phyloP scores from a whole-genome alignment of 2,888 invertebrate species.

The Heliconius charithonia region DNA sequence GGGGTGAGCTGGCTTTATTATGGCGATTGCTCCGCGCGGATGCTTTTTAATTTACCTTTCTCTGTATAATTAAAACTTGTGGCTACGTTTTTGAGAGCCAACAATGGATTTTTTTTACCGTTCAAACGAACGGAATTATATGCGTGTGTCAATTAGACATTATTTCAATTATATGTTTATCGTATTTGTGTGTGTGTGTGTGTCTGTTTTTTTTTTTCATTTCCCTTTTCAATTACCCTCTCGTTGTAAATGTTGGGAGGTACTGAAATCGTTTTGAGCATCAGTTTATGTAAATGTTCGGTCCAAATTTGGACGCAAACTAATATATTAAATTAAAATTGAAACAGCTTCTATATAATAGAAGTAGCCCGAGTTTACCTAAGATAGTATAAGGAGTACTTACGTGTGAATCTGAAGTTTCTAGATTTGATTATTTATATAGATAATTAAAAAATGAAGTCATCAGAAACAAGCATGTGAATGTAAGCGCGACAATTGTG shows the following conservation, averaged over 20 bases:
- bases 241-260: neutral
- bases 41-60: slow-evolving; percentile 80
- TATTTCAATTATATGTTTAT: slow-evolving; percentile 15
- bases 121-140: slow-evolving; percentile 29
- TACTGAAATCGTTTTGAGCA: neutral
- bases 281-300: neutral
- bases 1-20: slow-evolving; percentile 60
- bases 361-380: no score
- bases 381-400: neutral
- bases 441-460: neutral
- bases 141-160: slow-evolving; percentile 28
- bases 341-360: neutral
- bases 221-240: neutral
- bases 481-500: no score
- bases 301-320: neutral
- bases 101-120: slow-evolving; percentile 60
- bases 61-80: slow-evolving; percentile 77
- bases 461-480: no score
- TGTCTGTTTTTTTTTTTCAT: no score
- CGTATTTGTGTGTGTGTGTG: neutral
- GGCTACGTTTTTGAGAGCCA: slow-evolving; percentile 64
- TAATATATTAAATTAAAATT: neutral
- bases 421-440: slow-evolving; percentile 17
- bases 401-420: neutral
- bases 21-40: slow-evolving; percentile 67